Base-by-base conservation (phyloP, 2,113 vertebrate genomes). In the Semicossyphus pulcher region DNA sequence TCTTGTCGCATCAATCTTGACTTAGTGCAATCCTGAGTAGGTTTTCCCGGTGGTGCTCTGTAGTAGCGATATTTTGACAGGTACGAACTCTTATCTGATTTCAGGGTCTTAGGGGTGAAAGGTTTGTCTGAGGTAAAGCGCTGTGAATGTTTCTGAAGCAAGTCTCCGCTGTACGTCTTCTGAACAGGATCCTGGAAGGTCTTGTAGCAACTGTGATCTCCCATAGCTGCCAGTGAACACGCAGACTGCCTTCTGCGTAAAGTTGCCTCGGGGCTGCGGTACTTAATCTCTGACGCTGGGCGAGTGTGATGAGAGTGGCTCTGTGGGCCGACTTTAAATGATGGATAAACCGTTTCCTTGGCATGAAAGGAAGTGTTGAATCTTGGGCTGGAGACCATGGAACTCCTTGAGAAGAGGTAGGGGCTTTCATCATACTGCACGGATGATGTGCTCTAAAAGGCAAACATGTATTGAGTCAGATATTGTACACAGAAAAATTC, bases 31-130 rank as follows among this genome's bases (percentile, higher is more conserved):
- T 84, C 88, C 63, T 88, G 44, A 71, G 74, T 44, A 37, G 85
- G 34, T 81, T 86, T 96, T 61, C 82, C 93, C 80, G 12, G 91
- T 21, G 96, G 94, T 54, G 95, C 94, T 41, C 93, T 96, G 76
- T 99, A 99, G 81, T 94, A 98, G 32, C 96, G 95, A 77, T 96
- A 98, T 12, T 92, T 92, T 15, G 94, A 91, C 66, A 99, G 89
- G 73, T 91, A 93, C 15, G 97, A 95, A 76, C 95, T 95, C 49
- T 93, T 95, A 56, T 95, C 93, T 8, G 95, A 95, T 80, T 95
- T 95, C 59, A 99, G 91, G 10, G 94, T 99, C 70, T 95, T 95
- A 12, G 97, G 97, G 7, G 94, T 97, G 63, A 99, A 99, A 18
- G 96, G 96, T 68, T 70, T 92, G 11, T 90, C 86, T 29, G 83